Base-by-base conservation (phyloP, 2,888 invertebrate genomes). In the Tineola bisselliella region DNA sequence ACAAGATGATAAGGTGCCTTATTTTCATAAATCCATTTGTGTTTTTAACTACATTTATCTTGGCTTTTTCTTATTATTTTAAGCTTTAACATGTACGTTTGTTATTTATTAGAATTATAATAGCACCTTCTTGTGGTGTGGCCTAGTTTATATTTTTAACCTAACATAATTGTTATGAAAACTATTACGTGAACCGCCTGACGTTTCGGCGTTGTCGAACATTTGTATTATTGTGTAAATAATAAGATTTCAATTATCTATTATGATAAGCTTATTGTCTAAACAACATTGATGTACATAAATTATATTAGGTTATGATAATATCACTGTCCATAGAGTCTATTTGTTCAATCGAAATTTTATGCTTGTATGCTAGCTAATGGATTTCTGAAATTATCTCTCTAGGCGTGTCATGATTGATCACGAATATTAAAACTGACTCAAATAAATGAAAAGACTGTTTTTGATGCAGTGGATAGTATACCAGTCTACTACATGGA, bases 1-100 rank as follows among this genome's bases (percentile, higher is more conserved):
- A 83, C 84, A 82, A 76, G 84, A 86, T 79, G 80, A 84, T 82
- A 87, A 86, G 86, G 86, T 87, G 81, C 78, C 74, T 63, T 64
- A 64, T 64, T 66, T 48, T 63, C 12, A 48, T 60, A 44, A 59
- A 38, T 44, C 76, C 70, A 70, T 69, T 61, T 61, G 8, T 31
- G 44, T 5, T 15, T 52, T 44, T 15, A 57, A 17, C 54, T 61
- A 44, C n/a, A 57, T 43, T 38, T 59, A 59, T 25, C 62, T 61
- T 58, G 31, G 12, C 62, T 62, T 61, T 44, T 52, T 43, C 48
- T 17, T 15, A 48, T 48, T 48, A 17, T 62, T 25, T 31, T 61
- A 62, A 58, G 62, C 61, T 56, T 48, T 48, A 52, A 58, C 44
- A 60, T 31, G 33, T 17, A 61, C 43, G 44, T 44, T 58, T 31